phyloP scores from a whole-genome alignment of 1,140 invertebrate genomes.

The Maniola jurtina region DNA sequence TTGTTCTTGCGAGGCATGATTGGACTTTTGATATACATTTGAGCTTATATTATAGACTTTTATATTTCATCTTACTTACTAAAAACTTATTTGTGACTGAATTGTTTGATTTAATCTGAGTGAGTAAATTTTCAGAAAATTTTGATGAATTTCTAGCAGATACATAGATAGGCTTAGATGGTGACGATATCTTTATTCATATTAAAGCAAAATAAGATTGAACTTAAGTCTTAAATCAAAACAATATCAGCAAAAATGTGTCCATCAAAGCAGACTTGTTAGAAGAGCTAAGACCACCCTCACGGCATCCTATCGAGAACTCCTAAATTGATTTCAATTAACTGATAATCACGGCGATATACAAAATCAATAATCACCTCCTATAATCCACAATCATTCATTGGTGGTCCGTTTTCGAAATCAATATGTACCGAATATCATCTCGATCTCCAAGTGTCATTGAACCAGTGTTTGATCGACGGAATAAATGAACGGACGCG shows the following conservation, averaged over 20 bases:
- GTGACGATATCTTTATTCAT: background rate
- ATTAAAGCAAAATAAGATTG: background rate
- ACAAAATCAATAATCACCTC: conserved; percentile 34
- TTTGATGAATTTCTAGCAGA: background rate
- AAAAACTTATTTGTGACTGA: too few relatives aligned
- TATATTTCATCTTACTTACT: background rate
- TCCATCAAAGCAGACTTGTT: background rate
- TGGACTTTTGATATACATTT: background rate
- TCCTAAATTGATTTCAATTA: conserved; percentile 3
- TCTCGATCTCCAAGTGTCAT: conserved; percentile 51
- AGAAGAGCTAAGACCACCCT: background rate
- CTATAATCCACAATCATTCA: conserved; percentile 38
- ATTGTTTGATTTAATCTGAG: too few relatives aligned
- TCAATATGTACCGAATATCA: conserved; percentile 40
- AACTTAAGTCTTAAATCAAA: background rate
- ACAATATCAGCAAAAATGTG: background rate
- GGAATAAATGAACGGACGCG: conserved; percentile 37
- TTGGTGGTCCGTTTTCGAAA: conserved; percentile 33
- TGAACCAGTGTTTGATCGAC: conserved; percentile 50
- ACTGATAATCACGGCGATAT: conserved; percentile 6
- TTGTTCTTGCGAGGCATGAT: background rate
- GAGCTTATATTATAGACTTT: background rate
- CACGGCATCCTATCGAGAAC: background rate
- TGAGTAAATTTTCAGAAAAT: too few relatives aligned
- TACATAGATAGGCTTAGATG: background rate